Percentiles rank a stretch among this genome's conserved stretches.
Conservation (phyloP, 2,113 vertebrate genomes). For the Rhombomys opimus region DNA sequence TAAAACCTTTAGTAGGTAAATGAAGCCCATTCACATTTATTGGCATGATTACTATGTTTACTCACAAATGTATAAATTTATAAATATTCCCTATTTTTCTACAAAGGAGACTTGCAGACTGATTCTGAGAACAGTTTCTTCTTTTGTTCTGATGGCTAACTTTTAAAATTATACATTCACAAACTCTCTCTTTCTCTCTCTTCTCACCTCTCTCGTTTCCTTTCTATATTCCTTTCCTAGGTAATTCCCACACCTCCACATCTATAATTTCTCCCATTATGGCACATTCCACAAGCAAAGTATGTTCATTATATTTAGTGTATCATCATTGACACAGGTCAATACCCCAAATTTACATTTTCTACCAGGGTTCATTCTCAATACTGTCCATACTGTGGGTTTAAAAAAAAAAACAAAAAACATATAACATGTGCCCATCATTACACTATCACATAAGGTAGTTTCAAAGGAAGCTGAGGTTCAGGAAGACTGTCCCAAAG, state of each 20-base stretch:
- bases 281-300: not conserved
- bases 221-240: not conserved
- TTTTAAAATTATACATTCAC: not conserved
- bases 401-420: not conserved
- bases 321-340: not conserved
- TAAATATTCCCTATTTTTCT: not conserved
- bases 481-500: not conserved
- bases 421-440: not conserved
- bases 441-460: not conserved
- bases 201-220: not conserved
- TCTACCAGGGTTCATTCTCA: not conserved
- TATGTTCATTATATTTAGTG: not conserved
- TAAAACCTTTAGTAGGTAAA: slow-evolving; percentile 28
- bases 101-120: not conserved
- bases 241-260: too few relatives aligned
- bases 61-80: not conserved
- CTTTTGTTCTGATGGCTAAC: not conserved
- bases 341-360: not conserved
- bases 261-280: not conserved
- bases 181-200: not conserved
- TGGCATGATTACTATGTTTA: not conserved
- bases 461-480: not conserved
- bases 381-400: not conserved
- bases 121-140: not conserved
- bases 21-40: slow-evolving; percentile 23